Conservation (phyloP, 2,797 vertebrate genomes). For the Danio albolineatus region DNA sequence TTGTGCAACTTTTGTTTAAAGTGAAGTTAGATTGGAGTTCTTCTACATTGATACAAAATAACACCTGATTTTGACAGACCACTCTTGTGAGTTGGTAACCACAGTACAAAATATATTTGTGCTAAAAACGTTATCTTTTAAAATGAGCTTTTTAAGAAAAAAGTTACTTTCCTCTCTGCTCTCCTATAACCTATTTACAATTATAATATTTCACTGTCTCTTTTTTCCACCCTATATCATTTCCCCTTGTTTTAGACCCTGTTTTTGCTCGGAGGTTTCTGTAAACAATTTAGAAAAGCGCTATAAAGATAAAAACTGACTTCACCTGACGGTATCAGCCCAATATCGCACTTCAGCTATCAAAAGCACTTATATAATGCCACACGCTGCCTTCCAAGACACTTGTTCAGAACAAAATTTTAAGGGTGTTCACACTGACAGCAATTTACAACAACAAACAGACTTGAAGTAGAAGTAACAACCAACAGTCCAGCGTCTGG, state of each 20-base stretch:
- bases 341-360: neutral
- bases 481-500: neutral
- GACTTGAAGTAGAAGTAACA: neutral
- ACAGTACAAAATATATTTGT: too few relatives aligned
- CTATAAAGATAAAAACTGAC: conserved; percentile 16
- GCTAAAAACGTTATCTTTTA: too few relatives aligned
- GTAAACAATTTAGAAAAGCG: conserved; percentile 12
- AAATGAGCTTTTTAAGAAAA: too few relatives aligned
- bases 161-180: neutral
- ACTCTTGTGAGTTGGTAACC: too few relatives aligned
- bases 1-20: too few relatives aligned
- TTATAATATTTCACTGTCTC: too few relatives aligned
- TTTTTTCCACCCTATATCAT: neutral
- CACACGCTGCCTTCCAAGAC: neutral
- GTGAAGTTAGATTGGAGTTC: too few relatives aligned
- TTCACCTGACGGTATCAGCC: conserved; percentile 4
- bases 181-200: too few relatives aligned
- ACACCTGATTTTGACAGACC: too few relatives aligned
- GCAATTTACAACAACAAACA: neutral
- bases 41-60: too few relatives aligned
- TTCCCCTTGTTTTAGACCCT: neutral
- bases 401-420: neutral
- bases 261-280: neutral
- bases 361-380: neutral
- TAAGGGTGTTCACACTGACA: neutral